Evolutionary conservation across 1,140 invertebrate species (phyloP).

Genomic region (Penaeus japonicus): DNA sequence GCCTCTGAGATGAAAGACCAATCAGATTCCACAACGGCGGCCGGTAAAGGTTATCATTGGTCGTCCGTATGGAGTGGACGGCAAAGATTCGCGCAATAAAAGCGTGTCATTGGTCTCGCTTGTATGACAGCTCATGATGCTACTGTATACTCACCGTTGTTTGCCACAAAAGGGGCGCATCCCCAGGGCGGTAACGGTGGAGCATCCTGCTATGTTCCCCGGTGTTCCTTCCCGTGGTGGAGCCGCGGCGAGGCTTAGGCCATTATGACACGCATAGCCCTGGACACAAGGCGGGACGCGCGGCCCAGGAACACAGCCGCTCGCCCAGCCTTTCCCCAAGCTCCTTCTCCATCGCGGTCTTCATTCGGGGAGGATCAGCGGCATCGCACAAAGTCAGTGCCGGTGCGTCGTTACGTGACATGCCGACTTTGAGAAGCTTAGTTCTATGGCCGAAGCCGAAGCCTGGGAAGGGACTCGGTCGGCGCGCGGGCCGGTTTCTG

Average conservation of each 20-base stretch:
- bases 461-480: background rate
- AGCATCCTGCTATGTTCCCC: background rate
- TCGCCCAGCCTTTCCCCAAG: background rate
- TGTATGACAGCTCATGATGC: constrained; percentile 53
- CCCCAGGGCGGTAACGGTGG: background rate
- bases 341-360: background rate
- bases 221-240: background rate
- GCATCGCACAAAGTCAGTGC: background rate
- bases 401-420: no score
- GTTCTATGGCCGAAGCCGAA: background rate
- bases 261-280: constrained; percentile 45
- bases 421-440: no score
- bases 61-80: constrained; percentile 15
- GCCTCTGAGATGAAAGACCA: background rate
- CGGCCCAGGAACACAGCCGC: background rate
- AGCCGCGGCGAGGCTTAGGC: constrained; percentile 29
- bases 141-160: constrained; percentile 45
- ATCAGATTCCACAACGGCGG: background rate
- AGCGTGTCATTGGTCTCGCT: constrained; percentile 53
- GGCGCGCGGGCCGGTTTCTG: background rate
- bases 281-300: constrained; percentile 42
- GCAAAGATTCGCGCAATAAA: constrained; percentile 50
- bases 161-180: constrained; percentile 9
- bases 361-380: background rate
- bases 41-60: constrained; percentile 31